Evolutionary conservation across 2,888 invertebrate species (phyloP).

Genomic region (Zeuzera pyrina): DNA sequence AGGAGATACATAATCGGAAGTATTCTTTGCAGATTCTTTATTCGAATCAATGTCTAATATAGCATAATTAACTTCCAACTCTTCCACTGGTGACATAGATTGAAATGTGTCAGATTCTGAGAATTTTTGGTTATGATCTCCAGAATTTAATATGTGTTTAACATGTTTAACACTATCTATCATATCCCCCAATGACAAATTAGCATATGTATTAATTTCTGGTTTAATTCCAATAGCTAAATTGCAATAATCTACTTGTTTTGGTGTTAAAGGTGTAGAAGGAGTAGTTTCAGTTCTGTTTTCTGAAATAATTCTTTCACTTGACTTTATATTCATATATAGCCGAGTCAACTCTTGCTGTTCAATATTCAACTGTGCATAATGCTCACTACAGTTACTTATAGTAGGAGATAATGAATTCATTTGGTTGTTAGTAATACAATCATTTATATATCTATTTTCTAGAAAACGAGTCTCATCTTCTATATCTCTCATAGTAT

Average conservation of each 20-base stretch:
- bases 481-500: slow-evolving; percentile 53
- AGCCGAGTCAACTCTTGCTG: slow-evolving; percentile 45
- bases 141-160: slow-evolving; percentile 27
- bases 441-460: slow-evolving; percentile 44
- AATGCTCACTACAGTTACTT: slow-evolving; percentile 62
- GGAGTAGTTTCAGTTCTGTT: slow-evolving; percentile 30
- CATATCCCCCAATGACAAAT: slow-evolving; percentile 49
- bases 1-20: slow-evolving; percentile 37
- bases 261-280: slow-evolving; percentile 49
- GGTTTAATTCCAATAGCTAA: slow-evolving; percentile 36
- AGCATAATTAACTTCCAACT: slow-evolving; percentile 80
- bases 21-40: slow-evolving; percentile 38
- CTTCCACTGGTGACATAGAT: slow-evolving; percentile 55
- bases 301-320: slow-evolving; percentile 31
- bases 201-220: slow-evolving; percentile 56
- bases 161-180: slow-evolving; percentile 38
- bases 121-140: slow-evolving; percentile 45
- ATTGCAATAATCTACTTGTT: slow-evolving; percentile 56
- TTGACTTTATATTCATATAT: slow-evolving; percentile 59
- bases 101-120: slow-evolving; percentile 59
- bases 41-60: slow-evolving; percentile 82
- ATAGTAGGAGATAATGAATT: slow-evolving; percentile 52
- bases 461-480: slow-evolving; percentile 52
- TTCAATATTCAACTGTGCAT: slow-evolving; percentile 56
- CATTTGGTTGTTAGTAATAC: slow-evolving; percentile 21